Evolutionary conservation across 1,140 invertebrate genomes (phyloP), one percentile per base, ranked within the genome.

Genomic region (Helicoverpa zea): DNA sequence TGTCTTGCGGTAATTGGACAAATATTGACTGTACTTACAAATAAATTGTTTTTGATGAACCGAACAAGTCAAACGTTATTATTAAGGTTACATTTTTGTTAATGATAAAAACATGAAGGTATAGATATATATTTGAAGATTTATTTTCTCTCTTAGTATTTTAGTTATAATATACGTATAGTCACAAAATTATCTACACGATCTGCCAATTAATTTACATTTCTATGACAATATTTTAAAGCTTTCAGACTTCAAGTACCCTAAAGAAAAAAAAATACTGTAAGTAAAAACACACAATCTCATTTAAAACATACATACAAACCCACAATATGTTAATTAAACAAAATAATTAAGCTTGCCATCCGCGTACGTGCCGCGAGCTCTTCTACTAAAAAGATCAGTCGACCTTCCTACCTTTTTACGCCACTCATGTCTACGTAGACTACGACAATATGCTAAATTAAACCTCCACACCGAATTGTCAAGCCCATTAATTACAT

Each of bases 401-500:
- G 49, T 49, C 68, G 78, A 73, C 78, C 68, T 80, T 52, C 43
- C 23, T 58, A 29, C 68, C 30, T 74, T 81, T 81, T 82, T 79
- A 66, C 54, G 23, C 12, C 23, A 52, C 54, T 59, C 78, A 68
- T 68, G 59, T 83, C 80, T 77, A 76, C 68, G 29, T 49, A 49
- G 73, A 72, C 16, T 29, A 52, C 78, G 83, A 87, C 81, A 88
- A 84, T 82, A 70, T 81, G 59, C 80, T 75, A 83, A 84, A 81
- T 86, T 79, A 81, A 83, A 61, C 54, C 58, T 30, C 75, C 58
- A 75, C 63, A 82, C 75, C 61, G 82, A 82, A 88, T 86, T 83
- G 84, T 80, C 81, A 82, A 79, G 84, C 73, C 81, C 75, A 84
- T 90, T 89, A 89, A 90, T 89, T 87, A 86, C 85, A 88, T 85